phyloP scores from a whole-genome alignment of 2,797 vertebrate genomes.

The Sebastes nivosus region DNA sequence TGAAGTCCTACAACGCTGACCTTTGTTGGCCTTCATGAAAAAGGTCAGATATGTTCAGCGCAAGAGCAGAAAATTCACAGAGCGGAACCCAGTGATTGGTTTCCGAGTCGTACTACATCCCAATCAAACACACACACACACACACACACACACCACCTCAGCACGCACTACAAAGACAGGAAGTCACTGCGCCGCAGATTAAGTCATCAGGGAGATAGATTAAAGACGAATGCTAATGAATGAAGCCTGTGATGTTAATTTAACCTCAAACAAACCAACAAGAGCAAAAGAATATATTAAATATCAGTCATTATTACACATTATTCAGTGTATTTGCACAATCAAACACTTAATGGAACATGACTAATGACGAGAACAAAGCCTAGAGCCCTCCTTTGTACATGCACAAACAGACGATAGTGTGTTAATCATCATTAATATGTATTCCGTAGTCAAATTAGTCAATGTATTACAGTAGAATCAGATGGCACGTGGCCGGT shows the following conservation, averaged over 20 bases:
- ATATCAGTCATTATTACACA: neutral
- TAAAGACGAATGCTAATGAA: conserved; percentile 16
- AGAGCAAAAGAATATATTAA: neutral
- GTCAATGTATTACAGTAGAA: neutral
- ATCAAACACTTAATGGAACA: conserved; percentile 5
- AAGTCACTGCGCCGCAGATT: neutral
- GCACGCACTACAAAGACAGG: neutral
- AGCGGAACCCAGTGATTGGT: neutral
- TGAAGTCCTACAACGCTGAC: neutral
- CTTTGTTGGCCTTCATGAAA: neutral
- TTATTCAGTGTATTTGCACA: neutral
- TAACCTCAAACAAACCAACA: neutral
- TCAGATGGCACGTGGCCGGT: neutral
- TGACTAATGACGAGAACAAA: conserved; percentile 4
- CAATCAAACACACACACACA: neutral
- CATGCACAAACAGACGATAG: neutral
- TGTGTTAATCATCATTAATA: neutral
- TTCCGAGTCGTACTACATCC: neutral
- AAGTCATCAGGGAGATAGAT: conserved; percentile 11
- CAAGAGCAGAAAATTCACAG: neutral
- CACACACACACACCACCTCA: neutral
- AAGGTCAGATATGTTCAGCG: neutral
- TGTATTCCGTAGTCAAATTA: neutral
- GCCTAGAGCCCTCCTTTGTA: neutral
- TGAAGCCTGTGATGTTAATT: conserved; percentile 12